Evolutionary conservation across 2,888 invertebrate genomes (phyloP), one percentile per base, ranked within the genome.

Genomic region (Drosophila mettleri): DNA sequence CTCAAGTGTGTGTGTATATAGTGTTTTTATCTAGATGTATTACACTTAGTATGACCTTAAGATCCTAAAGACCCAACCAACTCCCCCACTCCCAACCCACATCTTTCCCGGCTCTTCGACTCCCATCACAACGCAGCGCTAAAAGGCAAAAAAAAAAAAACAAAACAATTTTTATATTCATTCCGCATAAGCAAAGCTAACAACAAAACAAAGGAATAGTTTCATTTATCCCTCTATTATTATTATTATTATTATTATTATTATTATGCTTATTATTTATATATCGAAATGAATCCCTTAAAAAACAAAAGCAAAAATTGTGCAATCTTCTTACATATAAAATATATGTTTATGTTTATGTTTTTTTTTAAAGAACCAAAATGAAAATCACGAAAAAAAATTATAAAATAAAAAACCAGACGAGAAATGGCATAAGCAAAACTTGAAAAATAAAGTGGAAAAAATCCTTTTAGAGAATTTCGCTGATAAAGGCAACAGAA

Each of bases 1-100:
- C 83, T 86, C 86, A 27, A 45, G 84, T 85, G 83, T 83, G 73
- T 85, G 74, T 87, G 87, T 88, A 87, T 75, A 87, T 82, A 87
- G 76, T 80, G 84, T 82, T 88, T 87, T 86, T 86, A 86, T 87
- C 86, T 86, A 86, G 86, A 86, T 86, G 88, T 86, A 88, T 86
- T 86, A 86, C 85, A 80, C 73, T 87, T 87, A 78, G 66, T 80
- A 81, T 63, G 65, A 24, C 57, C 61, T 68, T 34, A 9, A 46
- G 10, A 16, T 34, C 52, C 29, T 16, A 39, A 4, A 48, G 4
- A 3, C n/a, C 54, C n/a, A 14, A 8, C 24, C 12, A 3, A 14
- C 0, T 8, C 27, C 22, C 22, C 12, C 1, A 3, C 7, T 16
- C 27, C 51, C 24, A 2, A 2, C 65, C 49, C 38, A 5, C 36